A percentile compares a stretch with the other conserved stretches of the same genome.
Conservation (phyloP, 2,113 vertebrate genomes). For the Pionites leucogaster region DNA sequence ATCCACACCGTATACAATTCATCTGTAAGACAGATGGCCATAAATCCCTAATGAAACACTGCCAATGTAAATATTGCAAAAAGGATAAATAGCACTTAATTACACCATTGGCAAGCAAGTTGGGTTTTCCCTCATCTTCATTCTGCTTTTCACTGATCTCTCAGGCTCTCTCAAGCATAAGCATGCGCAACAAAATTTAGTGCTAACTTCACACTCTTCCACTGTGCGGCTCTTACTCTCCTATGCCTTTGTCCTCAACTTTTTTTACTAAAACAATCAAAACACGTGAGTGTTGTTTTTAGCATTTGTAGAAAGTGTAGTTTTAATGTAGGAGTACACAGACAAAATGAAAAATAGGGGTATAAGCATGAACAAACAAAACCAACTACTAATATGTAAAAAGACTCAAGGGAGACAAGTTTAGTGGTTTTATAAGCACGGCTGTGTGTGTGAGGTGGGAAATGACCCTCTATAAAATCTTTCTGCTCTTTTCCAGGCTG, state of each 20-base stretch:
- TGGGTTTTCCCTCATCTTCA: not conserved
- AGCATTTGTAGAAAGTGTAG: not conserved
- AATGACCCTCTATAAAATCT: not conserved
- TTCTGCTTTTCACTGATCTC: not conserved
- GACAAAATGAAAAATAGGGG: not conserved
- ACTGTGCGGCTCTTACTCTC: not conserved
- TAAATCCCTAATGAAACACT: conserved; percentile 35
- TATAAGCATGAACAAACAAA: not conserved
- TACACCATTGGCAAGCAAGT: not conserved
- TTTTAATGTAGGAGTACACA: accelerated
- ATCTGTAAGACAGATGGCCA: conserved; percentile 41
- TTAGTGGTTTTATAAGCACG: not conserved
- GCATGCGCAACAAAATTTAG: accelerated
- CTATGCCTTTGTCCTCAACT: not conserved
- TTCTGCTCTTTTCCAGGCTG: not conserved
- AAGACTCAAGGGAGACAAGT: not conserved
- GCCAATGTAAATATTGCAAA: conserved; percentile 48
- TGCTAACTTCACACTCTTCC: not conserved
- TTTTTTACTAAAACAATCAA: not conserved
- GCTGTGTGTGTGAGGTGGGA: not conserved
- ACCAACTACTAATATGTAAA: not conserved
- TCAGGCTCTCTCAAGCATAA: not conserved
- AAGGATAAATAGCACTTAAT: conserved; percentile 44
- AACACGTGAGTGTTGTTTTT: accelerated
- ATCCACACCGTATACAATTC: conserved; percentile 6